These are phyloP conservation scores for Drosophila trapezifrons DNA, from an alignment of 1,140 invertebrate species.

Conservation along the genomic window DNA sequence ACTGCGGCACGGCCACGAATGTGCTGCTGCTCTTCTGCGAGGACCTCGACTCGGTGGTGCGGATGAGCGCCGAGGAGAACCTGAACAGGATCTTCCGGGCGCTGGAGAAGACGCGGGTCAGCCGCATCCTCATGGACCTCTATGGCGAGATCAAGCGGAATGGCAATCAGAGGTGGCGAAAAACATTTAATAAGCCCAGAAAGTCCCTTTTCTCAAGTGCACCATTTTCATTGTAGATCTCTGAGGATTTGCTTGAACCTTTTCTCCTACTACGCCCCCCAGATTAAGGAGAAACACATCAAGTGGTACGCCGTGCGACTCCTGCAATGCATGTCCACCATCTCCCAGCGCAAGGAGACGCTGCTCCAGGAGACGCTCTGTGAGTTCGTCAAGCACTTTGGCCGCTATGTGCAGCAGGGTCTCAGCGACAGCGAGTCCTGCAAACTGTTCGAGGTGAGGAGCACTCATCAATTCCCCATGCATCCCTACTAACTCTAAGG, in stretches of 20 bases:
- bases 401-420: conserved; percentile 89
- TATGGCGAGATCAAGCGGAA: conserved; percentile 93
- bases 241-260: conserved; percentile 90
- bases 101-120: conserved; percentile 85
- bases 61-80: conserved; percentile 92
- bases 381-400: conserved; percentile 88
- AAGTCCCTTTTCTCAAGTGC: too few relatives aligned
- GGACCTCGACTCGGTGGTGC: conserved; percentile 90
- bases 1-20: conserved; percentile 89
- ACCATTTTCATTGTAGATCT: conserved; percentile 84
- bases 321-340: conserved; percentile 88
- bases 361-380: conserved; percentile 90
- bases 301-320: conserved; percentile 91
- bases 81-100: conserved; percentile 91
- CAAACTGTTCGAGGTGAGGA: conserved; percentile 84
- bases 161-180: conserved; percentile 84
- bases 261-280: conserved; percentile 89
- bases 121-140: conserved; percentile 91
- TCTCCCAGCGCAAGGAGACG: conserved; percentile 89
- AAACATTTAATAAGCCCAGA: too few relatives aligned
- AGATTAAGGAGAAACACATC: conserved; percentile 90
- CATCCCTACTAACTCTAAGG: not conserved
- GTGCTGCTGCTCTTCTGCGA: conserved; percentile 89
- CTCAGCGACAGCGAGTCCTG: conserved; percentile 89
- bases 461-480: not conserved